These are phyloP conservation scores for Molossus molossus DNA, from an alignment of 2,797 vertebrate genomes.

Conservation along the genomic window DNA sequence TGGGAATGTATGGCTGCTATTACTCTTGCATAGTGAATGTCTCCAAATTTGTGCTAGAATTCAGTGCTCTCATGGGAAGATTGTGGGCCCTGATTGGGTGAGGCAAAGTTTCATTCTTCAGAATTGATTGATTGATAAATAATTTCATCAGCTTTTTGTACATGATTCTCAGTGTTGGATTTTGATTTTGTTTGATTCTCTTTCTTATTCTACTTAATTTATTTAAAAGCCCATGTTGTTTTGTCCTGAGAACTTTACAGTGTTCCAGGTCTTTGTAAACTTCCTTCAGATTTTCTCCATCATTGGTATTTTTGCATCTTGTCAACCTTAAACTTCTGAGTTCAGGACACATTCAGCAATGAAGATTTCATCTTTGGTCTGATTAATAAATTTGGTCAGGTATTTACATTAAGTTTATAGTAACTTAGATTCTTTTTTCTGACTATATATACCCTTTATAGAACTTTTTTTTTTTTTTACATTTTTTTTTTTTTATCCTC, in stretches of 20 bases:
- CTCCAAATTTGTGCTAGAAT: background rate
- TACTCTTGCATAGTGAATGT: background rate
- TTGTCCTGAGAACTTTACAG: background rate
- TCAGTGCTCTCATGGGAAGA: background rate
- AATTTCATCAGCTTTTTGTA: background rate
- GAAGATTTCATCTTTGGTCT: conserved; percentile 34
- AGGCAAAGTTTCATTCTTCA: background rate
- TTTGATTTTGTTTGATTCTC: conserved; percentile 22
- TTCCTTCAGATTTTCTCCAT: background rate
- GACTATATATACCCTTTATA: background rate
- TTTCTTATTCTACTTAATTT: conserved; percentile 13
- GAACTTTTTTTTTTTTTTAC: no score
- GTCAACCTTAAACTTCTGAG: background rate
- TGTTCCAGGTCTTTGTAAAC: background rate
- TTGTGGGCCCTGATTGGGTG: background rate
- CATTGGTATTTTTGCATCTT: background rate
- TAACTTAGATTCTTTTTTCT: background rate
- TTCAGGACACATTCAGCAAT: background rate
- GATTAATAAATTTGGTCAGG: background rate
- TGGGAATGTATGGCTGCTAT: background rate
- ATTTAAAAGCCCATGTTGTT: background rate
- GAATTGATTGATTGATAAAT: background rate
- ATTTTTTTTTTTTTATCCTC: no score
- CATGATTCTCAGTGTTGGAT: background rate
- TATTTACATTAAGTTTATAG: background rate